phyloP scores from a whole-genome alignment of 2,888 invertebrate species.

The Micropterix aruncella region DNA sequence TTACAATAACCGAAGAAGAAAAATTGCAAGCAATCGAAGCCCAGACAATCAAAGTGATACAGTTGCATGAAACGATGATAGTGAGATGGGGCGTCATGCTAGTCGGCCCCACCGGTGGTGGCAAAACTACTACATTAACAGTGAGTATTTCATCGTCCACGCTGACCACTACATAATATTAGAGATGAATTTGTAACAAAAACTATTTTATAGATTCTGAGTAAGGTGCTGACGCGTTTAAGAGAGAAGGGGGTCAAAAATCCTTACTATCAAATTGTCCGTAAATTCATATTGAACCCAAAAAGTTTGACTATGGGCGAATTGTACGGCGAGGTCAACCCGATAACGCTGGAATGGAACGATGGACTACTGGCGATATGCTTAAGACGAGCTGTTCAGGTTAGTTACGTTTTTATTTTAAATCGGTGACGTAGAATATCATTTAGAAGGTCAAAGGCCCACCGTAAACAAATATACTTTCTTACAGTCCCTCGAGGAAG shows the following conservation, averaged over 20 bases:
- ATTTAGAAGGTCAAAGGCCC: no score
- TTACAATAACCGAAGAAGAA: slow-evolving; percentile 32
- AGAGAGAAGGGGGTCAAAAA: slow-evolving; percentile 42
- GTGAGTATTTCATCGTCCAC: no score
- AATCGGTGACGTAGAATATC: no score
- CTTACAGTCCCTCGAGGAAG: slow-evolving; percentile 34
- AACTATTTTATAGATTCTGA: slow-evolving; percentile 41
- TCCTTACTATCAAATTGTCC: slow-evolving; percentile 54
- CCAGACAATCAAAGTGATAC: slow-evolving; percentile 64
- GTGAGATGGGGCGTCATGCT: slow-evolving; percentile 89
- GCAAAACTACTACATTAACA: slow-evolving; percentile 63
- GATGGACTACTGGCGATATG: slow-evolving; percentile 65
- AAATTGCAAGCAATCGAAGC: slow-evolving; percentile 52
- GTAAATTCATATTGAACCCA: slow-evolving; percentile 72
- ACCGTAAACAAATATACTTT: no score
- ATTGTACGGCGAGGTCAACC: slow-evolving; percentile 75
- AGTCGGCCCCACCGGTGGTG: slow-evolving; percentile 81
- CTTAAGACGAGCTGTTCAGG: slow-evolving; percentile 32
- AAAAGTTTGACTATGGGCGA: slow-evolving; percentile 81
- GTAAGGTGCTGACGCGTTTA: slow-evolving; percentile 52
- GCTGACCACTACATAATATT: neutral
- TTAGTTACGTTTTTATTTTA: no score
- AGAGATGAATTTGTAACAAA: neutral
- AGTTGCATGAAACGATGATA: slow-evolving; percentile 81
- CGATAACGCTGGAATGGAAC: slow-evolving; percentile 77